Base-by-base conservation (phyloP, 2,888 invertebrate genomes). In the Chesias legatella region DNA sequence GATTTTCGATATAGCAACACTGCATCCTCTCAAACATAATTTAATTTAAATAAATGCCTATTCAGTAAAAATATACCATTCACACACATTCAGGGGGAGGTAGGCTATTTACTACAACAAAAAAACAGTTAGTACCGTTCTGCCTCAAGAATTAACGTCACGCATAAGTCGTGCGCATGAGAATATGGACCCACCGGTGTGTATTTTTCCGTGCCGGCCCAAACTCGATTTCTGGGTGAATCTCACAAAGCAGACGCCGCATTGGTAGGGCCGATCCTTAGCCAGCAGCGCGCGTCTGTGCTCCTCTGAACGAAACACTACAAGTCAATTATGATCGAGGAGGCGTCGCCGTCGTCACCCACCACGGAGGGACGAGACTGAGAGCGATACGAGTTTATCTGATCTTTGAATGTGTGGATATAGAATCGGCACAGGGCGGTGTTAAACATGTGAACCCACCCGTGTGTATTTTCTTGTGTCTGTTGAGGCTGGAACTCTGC, bases 391-490 rank as follows among this genome's bases (percentile, higher is more conserved):
- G 34, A 39, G 32, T 32, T 32, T 39, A 39, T 30, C n/a, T n/a
- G n/a, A n/a, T n/a, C 20, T 48, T 53, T 46, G 50, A 56, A 51
- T 58, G 56, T 59, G 59, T 51, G 57, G 53, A 54, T 51, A 55
- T 51, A 56, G 58, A 60, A 59, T 58, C 62, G 69, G 63, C 71
- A 62, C 65, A 64, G 68, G 67, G 64, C 68, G 66, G 64, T 59
- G 71, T 64, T 61, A 58, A 63, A 65, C 59, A 66, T 58, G 60
- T 64, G 53, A 74, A 88, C 89, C 79, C 84, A 90, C 90, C 90
- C 71, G 92, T 92, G 70, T 92, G 92, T 60, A 92, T 92, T 73
- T 92, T 90, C 82, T 91, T 92, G 84, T 92, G 92, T 64, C 92
- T 90, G 81, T 92, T 92, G 68, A 92, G 88, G 74, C 92, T 92